These are phyloP conservation scores for Megastigmus dorsalis DNA, from an alignment of 2,888 invertebrate species.

Conservation along the genomic window DNA sequence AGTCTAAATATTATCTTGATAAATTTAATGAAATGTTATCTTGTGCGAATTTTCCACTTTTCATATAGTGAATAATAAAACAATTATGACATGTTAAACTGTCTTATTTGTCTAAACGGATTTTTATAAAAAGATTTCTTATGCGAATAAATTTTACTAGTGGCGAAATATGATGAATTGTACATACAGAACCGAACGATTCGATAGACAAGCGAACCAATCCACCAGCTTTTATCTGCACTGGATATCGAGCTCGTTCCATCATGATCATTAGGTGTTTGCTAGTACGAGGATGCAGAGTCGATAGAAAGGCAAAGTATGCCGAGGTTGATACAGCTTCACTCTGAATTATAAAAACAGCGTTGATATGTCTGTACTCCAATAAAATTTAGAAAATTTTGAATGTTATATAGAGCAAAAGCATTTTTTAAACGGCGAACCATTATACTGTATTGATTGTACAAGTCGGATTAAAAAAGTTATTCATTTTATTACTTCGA, in stretches of 20 bases:
- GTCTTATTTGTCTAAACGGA: too few species aligned
- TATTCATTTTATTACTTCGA: too few species aligned
- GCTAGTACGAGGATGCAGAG: background rate
- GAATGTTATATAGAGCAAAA: background rate
- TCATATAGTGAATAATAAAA: too few species aligned
- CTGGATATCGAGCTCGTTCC: background rate
- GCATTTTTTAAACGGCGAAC: too few species aligned
- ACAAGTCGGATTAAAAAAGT: too few species aligned
- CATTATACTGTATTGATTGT: too few species aligned
- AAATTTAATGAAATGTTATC: too few species aligned
- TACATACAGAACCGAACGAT: constrained; percentile 4
- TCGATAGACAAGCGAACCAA: background rate
- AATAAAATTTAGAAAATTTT: background rate
- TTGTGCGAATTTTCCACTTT: too few species aligned
- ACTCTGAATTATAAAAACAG: background rate
- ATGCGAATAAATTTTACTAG: too few species aligned
- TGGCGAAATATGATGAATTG: too few species aligned
- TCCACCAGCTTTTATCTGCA: background rate
- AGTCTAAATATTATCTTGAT: background rate
- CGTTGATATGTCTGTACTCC: background rate
- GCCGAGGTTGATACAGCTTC: constrained; percentile 1
- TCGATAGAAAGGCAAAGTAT: background rate
- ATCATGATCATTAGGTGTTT: background rate
- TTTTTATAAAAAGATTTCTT: too few species aligned
- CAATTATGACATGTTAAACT: too few species aligned